Evolutionary conservation across 2,888 invertebrate genomes (phyloP).

Genomic region (Pollenia angustigena): DNA sequence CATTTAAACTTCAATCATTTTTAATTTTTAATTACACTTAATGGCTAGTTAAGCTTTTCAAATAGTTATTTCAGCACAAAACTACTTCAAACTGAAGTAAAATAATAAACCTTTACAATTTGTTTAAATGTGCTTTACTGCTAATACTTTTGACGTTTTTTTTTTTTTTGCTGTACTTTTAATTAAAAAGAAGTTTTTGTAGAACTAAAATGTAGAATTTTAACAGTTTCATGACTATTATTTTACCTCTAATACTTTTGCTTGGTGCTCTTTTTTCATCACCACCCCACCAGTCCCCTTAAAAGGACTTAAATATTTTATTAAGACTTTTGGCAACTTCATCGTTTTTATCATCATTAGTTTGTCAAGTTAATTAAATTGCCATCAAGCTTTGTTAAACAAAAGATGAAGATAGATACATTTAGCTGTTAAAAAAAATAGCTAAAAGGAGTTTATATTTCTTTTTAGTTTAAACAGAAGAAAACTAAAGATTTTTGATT

Average conservation of each 20-base stretch:
- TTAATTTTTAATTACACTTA: conserved; percentile 63
- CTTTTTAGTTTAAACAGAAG: conserved; percentile 16
- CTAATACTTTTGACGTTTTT: conserved; percentile 41
- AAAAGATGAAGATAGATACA: conserved; percentile 43
- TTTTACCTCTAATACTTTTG: background rate
- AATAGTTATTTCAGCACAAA: conserved; percentile 23
- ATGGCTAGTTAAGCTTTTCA: conserved; percentile 64
- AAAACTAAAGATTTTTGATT: conserved; percentile 51
- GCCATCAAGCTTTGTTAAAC: conserved; percentile 63
- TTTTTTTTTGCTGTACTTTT: conserved; percentile 53
- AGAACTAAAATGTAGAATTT: conserved; percentile 24
- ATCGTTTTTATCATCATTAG: conserved; percentile 63
- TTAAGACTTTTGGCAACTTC: conserved; percentile 63
- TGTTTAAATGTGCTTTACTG: conserved; percentile 41
- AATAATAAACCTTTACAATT: conserved; percentile 53
- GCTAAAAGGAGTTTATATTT: conserved; percentile 58
- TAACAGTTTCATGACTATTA: conserved; percentile 7
- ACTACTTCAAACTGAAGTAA: background rate
- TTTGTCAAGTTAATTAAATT: conserved; percentile 73
- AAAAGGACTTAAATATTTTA: conserved; percentile 25
- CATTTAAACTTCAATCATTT: conserved; percentile 3
- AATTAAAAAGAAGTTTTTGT: conserved; percentile 50
- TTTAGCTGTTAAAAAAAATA: background rate
- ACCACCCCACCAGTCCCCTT: background rate
- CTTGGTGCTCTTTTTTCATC: background rate